Conservation (phyloP, 2,797 vertebrate genomes). For the Podarcis siculus region DNA sequence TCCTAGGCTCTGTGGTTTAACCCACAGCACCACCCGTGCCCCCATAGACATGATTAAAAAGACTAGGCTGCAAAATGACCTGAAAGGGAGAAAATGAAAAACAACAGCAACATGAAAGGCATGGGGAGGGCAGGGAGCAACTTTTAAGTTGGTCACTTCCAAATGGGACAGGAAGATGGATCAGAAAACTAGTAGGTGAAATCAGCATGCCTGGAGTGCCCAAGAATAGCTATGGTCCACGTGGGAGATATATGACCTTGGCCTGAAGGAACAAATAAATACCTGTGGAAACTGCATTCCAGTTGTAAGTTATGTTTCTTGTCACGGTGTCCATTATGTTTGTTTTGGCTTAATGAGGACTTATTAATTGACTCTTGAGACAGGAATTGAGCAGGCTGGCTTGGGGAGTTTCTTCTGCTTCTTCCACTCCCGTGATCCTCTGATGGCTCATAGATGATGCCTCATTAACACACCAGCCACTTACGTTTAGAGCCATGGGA, state of each 20-base stretch:
- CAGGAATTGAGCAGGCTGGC: neutral
- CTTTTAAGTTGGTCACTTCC: neutral
- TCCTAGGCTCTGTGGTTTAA: no score
- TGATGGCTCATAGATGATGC: neutral
- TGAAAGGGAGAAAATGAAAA: neutral
- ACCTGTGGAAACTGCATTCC: neutral
- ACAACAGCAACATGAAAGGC: no score
- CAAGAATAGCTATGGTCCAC: neutral
- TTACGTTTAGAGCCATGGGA: neutral
- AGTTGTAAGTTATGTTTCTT: slow-evolving; percentile 34
- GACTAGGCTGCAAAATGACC: neutral
- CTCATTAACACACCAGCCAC: neutral
- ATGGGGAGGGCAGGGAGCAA: neutral
- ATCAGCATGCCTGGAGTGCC: neutral
- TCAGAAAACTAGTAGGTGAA: neutral
- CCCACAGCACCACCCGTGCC: neutral
- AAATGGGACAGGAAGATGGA: neutral
- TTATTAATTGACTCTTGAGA: slow-evolving; percentile 34
- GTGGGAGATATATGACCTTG: slow-evolving; percentile 11
- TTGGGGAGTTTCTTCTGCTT: neutral
- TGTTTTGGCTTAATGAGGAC: slow-evolving; percentile 35
- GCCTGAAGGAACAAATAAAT: slow-evolving; percentile 22
- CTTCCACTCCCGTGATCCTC: slow-evolving; percentile 9
- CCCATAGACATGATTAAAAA: neutral
- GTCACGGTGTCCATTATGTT: slow-evolving; percentile 7